These are phyloP conservation scores for Rosalia funebris DNA, from an alignment of 2,888 invertebrate species.

Conservation along the genomic window DNA sequence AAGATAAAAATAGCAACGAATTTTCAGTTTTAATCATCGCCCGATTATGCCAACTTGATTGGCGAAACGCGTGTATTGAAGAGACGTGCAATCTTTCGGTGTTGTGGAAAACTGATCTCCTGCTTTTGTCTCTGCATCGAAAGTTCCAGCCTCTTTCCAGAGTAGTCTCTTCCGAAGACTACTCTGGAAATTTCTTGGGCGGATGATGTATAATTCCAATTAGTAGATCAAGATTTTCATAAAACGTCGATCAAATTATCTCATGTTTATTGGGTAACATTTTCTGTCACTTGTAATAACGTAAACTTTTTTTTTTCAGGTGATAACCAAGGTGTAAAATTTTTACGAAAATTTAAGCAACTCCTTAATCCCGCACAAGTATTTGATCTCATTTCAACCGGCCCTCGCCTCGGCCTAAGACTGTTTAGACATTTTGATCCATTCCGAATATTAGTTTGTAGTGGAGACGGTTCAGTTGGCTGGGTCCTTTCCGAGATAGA, in stretches of 20 bases:
- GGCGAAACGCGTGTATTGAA: too few relatives aligned
- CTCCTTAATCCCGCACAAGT: conserved; percentile 97
- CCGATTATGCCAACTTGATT: too few relatives aligned
- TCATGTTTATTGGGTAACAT: neutral
- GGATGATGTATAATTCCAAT: too few relatives aligned
- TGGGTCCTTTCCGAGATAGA: conserved; percentile 98
- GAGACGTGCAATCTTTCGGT: too few relatives aligned
- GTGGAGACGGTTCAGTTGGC: conserved; percentile 97
- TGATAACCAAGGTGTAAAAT: conserved; percentile 97
- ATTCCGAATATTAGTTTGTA: conserved; percentile 94
- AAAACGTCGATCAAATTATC: neutral
- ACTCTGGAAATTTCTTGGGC: too few relatives aligned
- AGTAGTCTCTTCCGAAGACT: too few relatives aligned
- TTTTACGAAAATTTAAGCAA: conserved; percentile 93
- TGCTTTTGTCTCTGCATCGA: too few relatives aligned
- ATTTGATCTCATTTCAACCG: conserved; percentile 92
- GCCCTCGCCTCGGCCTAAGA: conserved; percentile 84
- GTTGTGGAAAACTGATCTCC: too few relatives aligned
- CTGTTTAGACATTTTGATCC: conserved; percentile 96
- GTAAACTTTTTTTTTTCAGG: conserved; percentile 66
- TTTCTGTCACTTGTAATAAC: neutral
- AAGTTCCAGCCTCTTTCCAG: too few relatives aligned
- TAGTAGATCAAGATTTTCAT: too few relatives aligned
- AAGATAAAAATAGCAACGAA: too few relatives aligned
- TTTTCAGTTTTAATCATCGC: too few relatives aligned